Base-by-base conservation (phyloP, 1,140 invertebrate species). In the Drosophila subobscura region DNA sequence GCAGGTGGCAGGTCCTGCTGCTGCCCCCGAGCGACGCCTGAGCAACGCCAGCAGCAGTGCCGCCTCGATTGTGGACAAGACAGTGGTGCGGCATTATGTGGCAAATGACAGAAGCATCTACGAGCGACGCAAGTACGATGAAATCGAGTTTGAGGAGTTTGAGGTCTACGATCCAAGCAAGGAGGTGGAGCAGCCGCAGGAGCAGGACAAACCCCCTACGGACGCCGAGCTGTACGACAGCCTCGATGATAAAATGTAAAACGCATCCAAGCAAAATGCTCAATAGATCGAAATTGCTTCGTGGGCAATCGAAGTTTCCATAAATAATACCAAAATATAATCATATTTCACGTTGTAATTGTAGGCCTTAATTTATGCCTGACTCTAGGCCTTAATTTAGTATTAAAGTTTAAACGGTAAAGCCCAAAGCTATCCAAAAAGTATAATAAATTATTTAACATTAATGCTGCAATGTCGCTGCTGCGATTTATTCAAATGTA, bases 101-200 rank as follows among this genome's bases (percentile, higher is more conserved):
- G 89, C 92, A 55, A 92, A 93, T 56, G 90, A 93, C 65, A 92
- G 79, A 58, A 93, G 92, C 77, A 90, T 92, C 58, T 91, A 78
- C 16, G 89, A 93, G 52, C 90, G 92, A 4, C 93, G 93, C 52
- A 95, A 95, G 78, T 95, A 95, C 77, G 94, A 95, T 5, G 96
- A 96, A 71, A 96, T 96, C 94, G 95, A 96, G 77, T 96, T 96
- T 65, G 96, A 96, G 91, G 94, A 95, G 65, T 96, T 96, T 70
- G 95, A 96, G 92, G 94, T 96, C 5, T 91, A 91, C 40, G 89
- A 91, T 79, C 91, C 90, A 10, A 77, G 70, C 55, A 91, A 91
- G 33, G 81, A 79, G 1, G 46, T 33, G 14, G 14, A 51, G 20
- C 41, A 59, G 8, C 4, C 7, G 2, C 20, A 71, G 2, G n/a